These are phyloP conservation scores for Calliscelio sp. DNA, from an alignment of 2,888 invertebrate species.

Conservation along the genomic window DNA sequence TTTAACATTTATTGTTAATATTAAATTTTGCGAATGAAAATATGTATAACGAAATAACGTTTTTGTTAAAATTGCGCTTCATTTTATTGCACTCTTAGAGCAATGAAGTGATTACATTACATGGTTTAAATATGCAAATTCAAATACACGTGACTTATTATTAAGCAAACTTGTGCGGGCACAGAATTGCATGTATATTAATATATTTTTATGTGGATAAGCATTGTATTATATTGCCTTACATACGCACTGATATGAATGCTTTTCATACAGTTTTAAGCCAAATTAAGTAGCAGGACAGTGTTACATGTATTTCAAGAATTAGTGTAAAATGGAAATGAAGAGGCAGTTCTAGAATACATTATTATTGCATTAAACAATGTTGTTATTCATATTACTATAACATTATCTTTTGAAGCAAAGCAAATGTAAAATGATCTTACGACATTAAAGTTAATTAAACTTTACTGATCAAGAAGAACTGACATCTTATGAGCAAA, in stretches of 20 bases:
- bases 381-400: not conserved
- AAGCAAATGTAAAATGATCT: constrained; percentile 11
- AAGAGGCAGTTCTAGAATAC: too few relatives aligned
- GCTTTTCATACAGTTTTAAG: too few relatives aligned
- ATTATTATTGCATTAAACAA: too few relatives aligned
- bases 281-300: too few relatives aligned
- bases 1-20: too few relatives aligned
- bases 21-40: too few relatives aligned
- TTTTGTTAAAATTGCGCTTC: not conserved
- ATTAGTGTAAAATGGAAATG: too few relatives aligned
- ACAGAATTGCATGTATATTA: not conserved
- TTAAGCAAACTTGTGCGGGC: not conserved
- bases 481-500: constrained; percentile 9
- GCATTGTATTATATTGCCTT: not conserved
- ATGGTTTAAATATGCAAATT: constrained; percentile 18
- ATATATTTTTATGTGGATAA: not conserved
- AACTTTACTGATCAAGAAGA: constrained; percentile 30
- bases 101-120: not conserved
- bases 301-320: too few relatives aligned
- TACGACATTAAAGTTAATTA: constrained; percentile 21
- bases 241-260: too few relatives aligned
- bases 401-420: constrained; percentile 3
- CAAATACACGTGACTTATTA: not conserved
- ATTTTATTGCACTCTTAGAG: not conserved
- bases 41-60: not conserved